Base-by-base conservation (phyloP, 2,113 vertebrate species). In the Pipa parva region DNA sequence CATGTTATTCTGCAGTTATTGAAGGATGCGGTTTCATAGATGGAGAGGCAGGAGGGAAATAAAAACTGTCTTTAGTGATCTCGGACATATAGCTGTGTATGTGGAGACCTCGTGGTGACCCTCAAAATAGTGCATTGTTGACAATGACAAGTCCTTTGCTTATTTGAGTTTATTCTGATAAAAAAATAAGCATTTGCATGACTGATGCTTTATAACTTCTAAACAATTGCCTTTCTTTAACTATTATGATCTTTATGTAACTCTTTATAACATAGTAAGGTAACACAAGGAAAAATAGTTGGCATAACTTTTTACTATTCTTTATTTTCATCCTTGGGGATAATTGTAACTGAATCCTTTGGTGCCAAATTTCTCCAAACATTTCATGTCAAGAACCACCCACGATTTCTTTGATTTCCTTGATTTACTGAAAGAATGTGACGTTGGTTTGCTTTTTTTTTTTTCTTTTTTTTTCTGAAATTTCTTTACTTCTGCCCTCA, bases 91-190 rank as follows among this genome's bases (percentile, higher is more conserved):
- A 31, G 29, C 29, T 36, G 31, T 58, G 29, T 18, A 11, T 2
- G 15, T 37, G 55, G 7, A 4, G 31, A 13, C 45, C 42, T 24
- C 12, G 33, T 27, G 25, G 45, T 50, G 28, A 29, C 64, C 65
- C 55, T 31, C 29, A 18, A 15, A 26, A 51, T 59, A 42, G 29
- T 21, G 12, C 33, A 45, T 55, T 59, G 48, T 59, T 25, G 60
- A 17, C 31, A 27, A 29, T 68, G 55, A 68, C 56, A 48, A 21
- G 39, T 59, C 50, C 31, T 22, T 33, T 52, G 46, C 56, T 70
- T 49, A 57, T 50, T 46, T 22, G 22, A 18, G 31, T 29, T n/a
- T 10, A 69, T 68, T 45, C 64, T 68, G 55, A 68, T n/a, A 56
- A 56, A 68, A 68, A 33, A 17, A 15, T n/a, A 15, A 15, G 6